phyloP scores from a whole-genome alignment of 1,140 invertebrate genomes.

The Drosophila varians region DNA sequence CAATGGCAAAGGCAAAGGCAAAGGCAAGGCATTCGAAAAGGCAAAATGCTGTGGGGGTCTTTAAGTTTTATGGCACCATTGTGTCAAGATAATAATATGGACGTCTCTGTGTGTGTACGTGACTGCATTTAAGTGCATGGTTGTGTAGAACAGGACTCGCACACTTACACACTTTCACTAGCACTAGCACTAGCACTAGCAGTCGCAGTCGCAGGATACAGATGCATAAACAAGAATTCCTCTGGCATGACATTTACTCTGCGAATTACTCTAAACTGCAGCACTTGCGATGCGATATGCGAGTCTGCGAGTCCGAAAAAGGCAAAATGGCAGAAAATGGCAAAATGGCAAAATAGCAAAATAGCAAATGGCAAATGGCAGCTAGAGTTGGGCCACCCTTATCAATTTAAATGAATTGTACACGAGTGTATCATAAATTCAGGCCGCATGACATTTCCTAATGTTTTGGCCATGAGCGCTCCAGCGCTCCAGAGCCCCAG shows the following conservation, averaged over 20 bases:
- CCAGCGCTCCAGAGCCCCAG: conserved; percentile 3
- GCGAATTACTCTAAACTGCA: conserved; percentile 79
- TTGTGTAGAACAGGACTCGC: conserved; percentile 57
- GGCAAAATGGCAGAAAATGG: conserved; percentile 47
- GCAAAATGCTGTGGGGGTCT: conserved; percentile 72
- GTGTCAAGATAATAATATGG: conserved; percentile 83
- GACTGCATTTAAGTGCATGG: conserved; percentile 81
- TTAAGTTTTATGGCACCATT: conserved; percentile 82
- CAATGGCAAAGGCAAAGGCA: conserved; percentile 24
- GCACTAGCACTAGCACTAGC: conserved; percentile 19
- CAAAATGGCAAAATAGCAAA: conserved; percentile 1
- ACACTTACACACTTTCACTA: conserved; percentile 22
- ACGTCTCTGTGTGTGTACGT: conserved; percentile 59
- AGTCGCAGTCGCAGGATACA: conserved; percentile 14
- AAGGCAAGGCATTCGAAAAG: conserved; percentile 15
- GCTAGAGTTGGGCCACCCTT: conserved; percentile 14
- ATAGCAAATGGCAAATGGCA: neutral
- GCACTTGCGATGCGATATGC: conserved; percentile 52
- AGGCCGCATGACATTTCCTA: conserved; percentile 69
- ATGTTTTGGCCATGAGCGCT: conserved; percentile 53
- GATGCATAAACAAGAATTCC: conserved; percentile 73
- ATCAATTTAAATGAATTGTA: conserved; percentile 82
- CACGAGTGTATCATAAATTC: conserved; percentile 80
- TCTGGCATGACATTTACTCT: conserved; percentile 73
- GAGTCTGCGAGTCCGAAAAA: conserved; percentile 42